A percentile compares a stretch with the other conserved stretches of the same genome.
These are phyloP conservation scores for Hemiscyllium ocellatum DNA, from an alignment of 2,113 vertebrate genomes.

Conservation along the genomic window DNA sequence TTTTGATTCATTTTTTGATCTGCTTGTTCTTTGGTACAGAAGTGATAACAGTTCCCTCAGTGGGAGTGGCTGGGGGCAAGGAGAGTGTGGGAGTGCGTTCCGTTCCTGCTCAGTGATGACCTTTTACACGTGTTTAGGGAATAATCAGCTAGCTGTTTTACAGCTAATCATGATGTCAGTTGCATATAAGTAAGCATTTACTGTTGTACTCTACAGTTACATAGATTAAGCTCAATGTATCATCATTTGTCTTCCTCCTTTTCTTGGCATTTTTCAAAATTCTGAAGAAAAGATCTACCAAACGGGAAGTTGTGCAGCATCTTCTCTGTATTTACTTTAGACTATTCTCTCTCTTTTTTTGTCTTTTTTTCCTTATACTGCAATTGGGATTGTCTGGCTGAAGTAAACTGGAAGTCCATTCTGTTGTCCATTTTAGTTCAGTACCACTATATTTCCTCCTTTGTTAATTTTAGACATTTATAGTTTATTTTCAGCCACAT, in stretches of 20 bases:
- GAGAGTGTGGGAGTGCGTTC: neutral
- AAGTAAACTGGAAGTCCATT: neutral
- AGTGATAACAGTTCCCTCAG: neutral
- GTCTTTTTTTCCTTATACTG: neutral
- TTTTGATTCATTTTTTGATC: neutral
- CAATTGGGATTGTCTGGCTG: neutral
- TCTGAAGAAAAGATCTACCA: neutral
- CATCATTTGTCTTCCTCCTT: neutral
- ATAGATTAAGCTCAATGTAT: neutral
- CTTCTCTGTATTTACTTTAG: neutral
- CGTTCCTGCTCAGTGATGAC: neutral
- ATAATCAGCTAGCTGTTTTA: neutral
- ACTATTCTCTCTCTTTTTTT: neutral
- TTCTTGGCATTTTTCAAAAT: neutral
- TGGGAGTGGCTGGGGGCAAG: neutral
- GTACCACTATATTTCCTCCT: neutral
- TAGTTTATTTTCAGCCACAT: neutral
- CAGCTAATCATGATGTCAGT: constrained; percentile 1
- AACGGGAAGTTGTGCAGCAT: neutral
- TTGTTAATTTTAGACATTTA: neutral
- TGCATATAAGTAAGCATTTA: neutral
- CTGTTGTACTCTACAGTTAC: neutral
- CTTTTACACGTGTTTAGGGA: neutral
- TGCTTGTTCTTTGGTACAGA: neutral
- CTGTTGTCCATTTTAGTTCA: neutral